Evolutionary conservation across 2,113 vertebrate genomes (phyloP).

Genomic region (Tinamus guttatus): DNA sequence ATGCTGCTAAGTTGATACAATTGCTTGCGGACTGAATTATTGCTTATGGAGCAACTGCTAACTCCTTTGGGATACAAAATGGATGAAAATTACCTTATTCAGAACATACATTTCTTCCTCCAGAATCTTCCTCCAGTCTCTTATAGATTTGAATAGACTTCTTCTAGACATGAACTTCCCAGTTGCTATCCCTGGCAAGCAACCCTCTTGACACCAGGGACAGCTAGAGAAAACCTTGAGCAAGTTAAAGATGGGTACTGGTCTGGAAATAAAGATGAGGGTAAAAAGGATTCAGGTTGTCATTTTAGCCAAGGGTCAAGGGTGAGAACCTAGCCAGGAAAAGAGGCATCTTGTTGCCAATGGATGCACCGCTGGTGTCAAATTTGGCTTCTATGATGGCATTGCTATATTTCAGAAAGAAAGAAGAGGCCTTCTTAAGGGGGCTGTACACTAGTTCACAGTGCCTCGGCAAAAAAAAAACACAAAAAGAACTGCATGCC

Average conservation of each 20-base stretch:
- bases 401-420: background rate
- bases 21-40: background rate
- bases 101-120: background rate
- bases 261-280: background rate
- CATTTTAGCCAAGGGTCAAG: background rate
- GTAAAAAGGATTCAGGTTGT: background rate
- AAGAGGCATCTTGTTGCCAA: background rate
- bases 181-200: background rate
- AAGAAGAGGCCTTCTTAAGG: background rate
- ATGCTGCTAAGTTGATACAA: background rate
- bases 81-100: background rate
- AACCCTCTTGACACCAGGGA: background rate
- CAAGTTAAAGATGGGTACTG: background rate
- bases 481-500: background rate
- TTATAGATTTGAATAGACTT: background rate
- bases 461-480: background rate
- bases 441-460: background rate
- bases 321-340: background rate
- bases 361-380: background rate
- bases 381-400: fast-evolving
- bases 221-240: background rate
- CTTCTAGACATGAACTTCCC: background rate
- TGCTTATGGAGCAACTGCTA: too few relatives aligned
- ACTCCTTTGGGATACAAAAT: background rate
- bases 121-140: background rate